Base-by-base conservation (phyloP, 2,888 invertebrate genomes). In the Drosophila phalerata region DNA sequence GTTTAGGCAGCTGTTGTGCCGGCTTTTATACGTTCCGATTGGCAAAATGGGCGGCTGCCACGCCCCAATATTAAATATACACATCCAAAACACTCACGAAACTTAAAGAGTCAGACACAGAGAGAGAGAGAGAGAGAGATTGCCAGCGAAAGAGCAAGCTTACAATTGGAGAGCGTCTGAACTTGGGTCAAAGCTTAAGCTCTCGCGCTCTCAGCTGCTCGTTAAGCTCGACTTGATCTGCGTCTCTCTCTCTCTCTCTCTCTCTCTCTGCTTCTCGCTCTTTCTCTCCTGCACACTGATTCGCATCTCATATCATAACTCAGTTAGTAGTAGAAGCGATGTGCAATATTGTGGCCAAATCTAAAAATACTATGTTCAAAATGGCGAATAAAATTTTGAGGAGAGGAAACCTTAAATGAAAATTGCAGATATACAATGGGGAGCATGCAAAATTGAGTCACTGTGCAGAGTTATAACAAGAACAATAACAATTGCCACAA, bases 21-120 rank as follows among this genome's bases (percentile, higher is more conserved):
- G 78, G 78, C 77, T 77, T 77, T 73, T 77, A 77, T 77, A 77
- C 77, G 77, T 77, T 77, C 65, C 90, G 91, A 91, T 90, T 91
- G 91, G 84, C 89, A 90, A 87, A 77, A 77, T 77, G 77, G 77
- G 77, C 77, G 77, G 77, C 65, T 70, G 77, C 77, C 77, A 77
- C 77, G 47, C 77, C 77, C 70, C 66, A 22, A 58, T 73, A 77
- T 69, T 63, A 52, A 77, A 65, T 62, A 77, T 55, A 64, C 32
- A 56, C 73, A 65, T 45, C 51, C 72, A 72, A 55, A 56, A 70
- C n/a, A 38, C 25, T 28, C 40, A 40, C 53, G 37, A 43, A 13
- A 43, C 30, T 19, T 11, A 28, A 5, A 15, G 40, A 40, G 43
- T 28, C 40, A 57, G 45, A 47, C 47, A 43, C 55, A 40, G 56